These are phyloP conservation scores for Ochropleura plecta DNA, from an alignment of 2,888 invertebrate genomes.

Conservation along the genomic window DNA sequence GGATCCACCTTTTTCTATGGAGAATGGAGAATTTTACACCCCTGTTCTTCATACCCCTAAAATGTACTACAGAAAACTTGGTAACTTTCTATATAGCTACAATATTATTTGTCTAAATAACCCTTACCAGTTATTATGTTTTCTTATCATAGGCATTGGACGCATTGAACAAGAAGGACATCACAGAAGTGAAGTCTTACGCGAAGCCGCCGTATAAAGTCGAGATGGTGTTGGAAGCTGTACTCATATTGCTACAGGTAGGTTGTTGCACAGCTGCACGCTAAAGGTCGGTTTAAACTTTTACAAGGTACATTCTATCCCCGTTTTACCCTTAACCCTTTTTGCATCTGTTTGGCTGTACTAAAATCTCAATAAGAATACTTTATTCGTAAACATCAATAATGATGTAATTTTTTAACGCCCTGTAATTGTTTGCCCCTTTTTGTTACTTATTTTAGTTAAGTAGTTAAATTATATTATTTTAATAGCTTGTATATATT, in stretches of 20 bases:
- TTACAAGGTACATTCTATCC: background rate
- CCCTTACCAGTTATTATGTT: background rate
- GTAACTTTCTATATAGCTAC: background rate
- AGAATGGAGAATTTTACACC: no score
- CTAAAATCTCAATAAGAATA: no score
- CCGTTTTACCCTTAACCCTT: background rate
- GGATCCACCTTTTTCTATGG: no score
- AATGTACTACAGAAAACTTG: no score
- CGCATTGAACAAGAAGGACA: conserved; percentile 94
- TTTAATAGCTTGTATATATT: no score
- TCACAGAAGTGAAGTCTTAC: conserved; percentile 97
- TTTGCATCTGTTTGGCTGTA: background rate
- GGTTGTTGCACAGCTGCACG: background rate
- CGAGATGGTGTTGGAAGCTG: conserved; percentile 97
- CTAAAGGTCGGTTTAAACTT: background rate
- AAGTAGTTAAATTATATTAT: no score
- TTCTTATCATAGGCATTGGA: conserved; percentile 30
- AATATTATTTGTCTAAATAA: background rate
- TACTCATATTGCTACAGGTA: conserved; percentile 94
- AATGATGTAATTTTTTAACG: no score
- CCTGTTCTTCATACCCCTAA: no score
- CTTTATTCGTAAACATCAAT: no score
- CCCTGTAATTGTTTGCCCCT: no score
- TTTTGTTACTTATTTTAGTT: no score
- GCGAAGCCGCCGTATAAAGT: conserved; percentile 96